Percentiles rank a stretch among this genome's conserved stretches.
Evolutionary conservation across 2,113 vertebrate genomes (phyloP).

Genomic region (Hippopotamus amphibius): DNA sequence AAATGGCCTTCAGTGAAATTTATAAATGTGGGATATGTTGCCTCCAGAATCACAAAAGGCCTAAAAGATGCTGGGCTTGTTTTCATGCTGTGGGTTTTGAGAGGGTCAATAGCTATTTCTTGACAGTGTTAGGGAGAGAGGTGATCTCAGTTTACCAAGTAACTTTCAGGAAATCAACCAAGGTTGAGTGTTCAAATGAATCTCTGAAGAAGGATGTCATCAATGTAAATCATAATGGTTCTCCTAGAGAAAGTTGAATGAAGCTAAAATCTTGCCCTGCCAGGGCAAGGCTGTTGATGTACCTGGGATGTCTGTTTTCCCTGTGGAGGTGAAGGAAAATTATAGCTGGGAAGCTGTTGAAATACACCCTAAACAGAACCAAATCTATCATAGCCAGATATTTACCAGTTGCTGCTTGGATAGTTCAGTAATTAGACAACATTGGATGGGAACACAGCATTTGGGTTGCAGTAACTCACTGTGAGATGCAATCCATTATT

Average conservation of each 20-base stretch:
- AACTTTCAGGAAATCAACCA: not conserved
- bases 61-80: not conserved
- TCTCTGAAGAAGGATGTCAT: not conserved
- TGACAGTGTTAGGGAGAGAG: not conserved
- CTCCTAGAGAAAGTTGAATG: not conserved
- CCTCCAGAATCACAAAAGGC: not conserved
- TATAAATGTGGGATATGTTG: too few relatives aligned
- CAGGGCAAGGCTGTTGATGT: not conserved
- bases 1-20: too few relatives aligned
- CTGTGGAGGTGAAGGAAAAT: not conserved
- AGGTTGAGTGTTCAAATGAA: not conserved
- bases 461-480: not conserved
- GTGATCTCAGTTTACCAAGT: not conserved
- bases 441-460: not conserved
- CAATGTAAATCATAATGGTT: not conserved
- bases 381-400: not conserved
- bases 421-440: not conserved
- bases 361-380: not conserved
- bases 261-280: not conserved
- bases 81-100: not conserved
- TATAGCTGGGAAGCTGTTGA: not conserved
- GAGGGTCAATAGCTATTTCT: not conserved
- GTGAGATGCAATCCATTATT: not conserved
- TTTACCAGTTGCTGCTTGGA: not conserved
- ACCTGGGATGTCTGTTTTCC: not conserved